A percentile compares a stretch with the other conserved stretches of the same genome.
phyloP scores from a whole-genome alignment of 2,797 vertebrate species.

The Gila robusta region DNA sequence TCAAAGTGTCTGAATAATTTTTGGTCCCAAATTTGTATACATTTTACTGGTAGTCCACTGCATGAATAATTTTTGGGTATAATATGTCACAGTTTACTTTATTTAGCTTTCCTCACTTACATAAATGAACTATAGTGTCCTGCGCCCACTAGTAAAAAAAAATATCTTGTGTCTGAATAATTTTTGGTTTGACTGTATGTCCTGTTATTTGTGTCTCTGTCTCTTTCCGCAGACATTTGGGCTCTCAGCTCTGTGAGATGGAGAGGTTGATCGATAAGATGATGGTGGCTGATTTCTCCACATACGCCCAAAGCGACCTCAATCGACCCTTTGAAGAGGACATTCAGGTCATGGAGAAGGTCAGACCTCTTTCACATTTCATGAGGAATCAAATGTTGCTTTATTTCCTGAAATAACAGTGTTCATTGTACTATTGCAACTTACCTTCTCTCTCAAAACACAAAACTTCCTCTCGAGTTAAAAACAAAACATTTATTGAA shows the following conservation, averaged over 20 bases:
- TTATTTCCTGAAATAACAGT: not conserved
- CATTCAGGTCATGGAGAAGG: conserved; percentile 92
- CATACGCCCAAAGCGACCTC: conserved; percentile 90
- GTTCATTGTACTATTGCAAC: not conserved
- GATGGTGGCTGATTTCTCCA: conserved; percentile 98
- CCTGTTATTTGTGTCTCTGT: not conserved
- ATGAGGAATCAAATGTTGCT: not conserved
- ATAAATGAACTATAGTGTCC: too few relatives aligned
- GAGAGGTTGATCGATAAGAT: conserved; percentile 99
- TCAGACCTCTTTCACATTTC: conserved; percentile 57
- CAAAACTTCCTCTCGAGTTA: not conserved
- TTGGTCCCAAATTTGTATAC: too few relatives aligned
- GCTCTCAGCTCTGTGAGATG: conserved; percentile 97
- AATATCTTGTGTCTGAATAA: too few relatives aligned
- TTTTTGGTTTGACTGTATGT: too few relatives aligned
- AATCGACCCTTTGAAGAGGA: conserved; percentile 91
- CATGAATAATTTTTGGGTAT: fast-evolving
- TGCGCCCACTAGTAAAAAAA: too few relatives aligned
- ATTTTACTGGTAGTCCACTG: too few relatives aligned
- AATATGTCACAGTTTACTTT: too few relatives aligned
- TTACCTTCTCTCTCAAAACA: not conserved
- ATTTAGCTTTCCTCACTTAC: too few relatives aligned
- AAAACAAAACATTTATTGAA: not conserved
- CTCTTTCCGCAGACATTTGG: conserved; percentile 86
- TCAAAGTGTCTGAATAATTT: too few relatives aligned